These are phyloP conservation scores for Zoanthus solanderi DNA, from an alignment of 92 coral and sea anemone genomes.

Conservation along the genomic window DNA sequence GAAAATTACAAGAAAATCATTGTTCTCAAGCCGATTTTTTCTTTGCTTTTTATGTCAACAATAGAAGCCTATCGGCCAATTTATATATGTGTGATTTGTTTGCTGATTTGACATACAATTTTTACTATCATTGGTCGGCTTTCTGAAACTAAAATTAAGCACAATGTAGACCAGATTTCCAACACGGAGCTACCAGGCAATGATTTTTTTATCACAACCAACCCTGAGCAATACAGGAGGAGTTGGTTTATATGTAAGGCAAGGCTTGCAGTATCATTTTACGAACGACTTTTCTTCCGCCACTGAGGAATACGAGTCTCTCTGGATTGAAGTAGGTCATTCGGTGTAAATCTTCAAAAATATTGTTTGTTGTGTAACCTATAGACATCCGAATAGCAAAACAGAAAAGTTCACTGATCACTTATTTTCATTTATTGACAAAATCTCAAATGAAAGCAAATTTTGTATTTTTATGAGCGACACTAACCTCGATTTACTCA, in stretches of 20 bases:
- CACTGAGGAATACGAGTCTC: not conserved
- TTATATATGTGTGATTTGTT: conserved; percentile 11
- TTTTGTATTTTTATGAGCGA: conserved; percentile 40
- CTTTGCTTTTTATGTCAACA: conserved; percentile 19
- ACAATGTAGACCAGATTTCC: not conserved
- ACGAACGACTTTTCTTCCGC: not conserved
- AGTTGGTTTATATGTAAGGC: conserved; percentile 31
- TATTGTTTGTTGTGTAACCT: conserved; percentile 19
- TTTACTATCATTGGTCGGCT: conserved; percentile 12
- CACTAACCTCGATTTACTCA: conserved; percentile 31
- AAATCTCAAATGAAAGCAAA: too few relatives aligned
- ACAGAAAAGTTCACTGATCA: too few relatives aligned
- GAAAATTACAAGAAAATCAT: conserved; percentile 4
- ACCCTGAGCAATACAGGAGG: conserved; percentile 35
- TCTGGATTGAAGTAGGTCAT: conserved; percentile 22
- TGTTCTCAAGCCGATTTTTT: not conserved
- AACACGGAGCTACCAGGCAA: conserved; percentile 14
- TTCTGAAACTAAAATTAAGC: conserved; percentile 5
- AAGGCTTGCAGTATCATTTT: conserved; percentile 21
- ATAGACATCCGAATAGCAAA: too few relatives aligned
- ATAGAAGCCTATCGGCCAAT: conserved; percentile 46
- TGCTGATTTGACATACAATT: not conserved
- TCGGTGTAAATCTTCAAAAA: not conserved
- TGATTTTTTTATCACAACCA: conserved; percentile 31
- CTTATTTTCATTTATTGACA: too few relatives aligned